These are phyloP conservation scores for Lepus americanus DNA, from an alignment of 2,113 vertebrate species.

Conservation along the genomic window DNA sequence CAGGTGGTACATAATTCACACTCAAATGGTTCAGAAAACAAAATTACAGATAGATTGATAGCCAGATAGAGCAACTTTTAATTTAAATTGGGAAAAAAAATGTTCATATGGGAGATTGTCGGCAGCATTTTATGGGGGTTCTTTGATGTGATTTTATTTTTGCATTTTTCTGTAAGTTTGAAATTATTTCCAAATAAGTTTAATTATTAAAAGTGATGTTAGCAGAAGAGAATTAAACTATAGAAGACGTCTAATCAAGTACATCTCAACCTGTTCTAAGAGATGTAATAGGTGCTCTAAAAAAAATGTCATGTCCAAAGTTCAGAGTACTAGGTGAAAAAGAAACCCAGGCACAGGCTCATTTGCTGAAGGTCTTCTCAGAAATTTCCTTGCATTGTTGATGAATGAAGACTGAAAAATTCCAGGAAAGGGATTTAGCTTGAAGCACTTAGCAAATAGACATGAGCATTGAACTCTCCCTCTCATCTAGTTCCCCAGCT, in stretches of 20 bases:
- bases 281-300: not conserved
- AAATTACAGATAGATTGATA: not conserved
- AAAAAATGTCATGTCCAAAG: not conserved
- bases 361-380: not conserved
- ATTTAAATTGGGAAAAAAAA: conserved; percentile 29
- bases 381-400: not conserved
- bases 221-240: not conserved
- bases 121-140: not conserved
- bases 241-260: not conserved
- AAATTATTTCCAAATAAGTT: conserved; percentile 38
- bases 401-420: not conserved
- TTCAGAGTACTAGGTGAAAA: conserved; percentile 7
- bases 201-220: not conserved
- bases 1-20: not conserved
- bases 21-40: not conserved
- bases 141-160: conserved; percentile 13
- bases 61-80: not conserved
- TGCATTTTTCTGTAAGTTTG: not conserved
- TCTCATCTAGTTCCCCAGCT: not conserved
- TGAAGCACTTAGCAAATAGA: not conserved
- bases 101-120: not conserved
- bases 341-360: not conserved
- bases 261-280: not conserved
- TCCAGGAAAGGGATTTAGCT: not conserved
- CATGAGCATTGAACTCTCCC: not conserved